Evolutionary conservation across 2,797 vertebrate genomes (phyloP).

Genomic region (Rhinogobio ventralis): DNA sequence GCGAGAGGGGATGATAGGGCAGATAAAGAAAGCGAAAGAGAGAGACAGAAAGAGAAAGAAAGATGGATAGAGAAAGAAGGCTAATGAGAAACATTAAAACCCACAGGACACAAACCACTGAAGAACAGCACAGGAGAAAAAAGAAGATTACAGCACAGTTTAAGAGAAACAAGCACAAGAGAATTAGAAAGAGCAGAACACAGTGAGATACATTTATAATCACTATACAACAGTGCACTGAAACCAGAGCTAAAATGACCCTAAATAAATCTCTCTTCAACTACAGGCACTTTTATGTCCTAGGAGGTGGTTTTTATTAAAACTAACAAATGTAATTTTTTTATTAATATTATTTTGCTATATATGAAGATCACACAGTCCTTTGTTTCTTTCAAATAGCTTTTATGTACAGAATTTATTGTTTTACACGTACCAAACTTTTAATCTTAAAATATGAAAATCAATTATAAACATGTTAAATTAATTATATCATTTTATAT

Average conservation of each 20-base stretch:
- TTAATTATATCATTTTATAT: no score
- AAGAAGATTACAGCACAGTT: conserved; percentile 40
- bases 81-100: conserved; percentile 42
- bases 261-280: not conserved
- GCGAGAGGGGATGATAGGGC: conserved; percentile 70
- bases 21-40: conserved; percentile 51
- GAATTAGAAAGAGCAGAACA: not conserved
- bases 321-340: not conserved
- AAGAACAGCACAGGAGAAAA: conserved; percentile 20
- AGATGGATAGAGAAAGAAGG: conserved; percentile 61
- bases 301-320: not conserved
- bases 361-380: not conserved
- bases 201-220: conserved; percentile 1
- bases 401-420: not conserved
- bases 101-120: conserved; percentile 38
- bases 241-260: not conserved
- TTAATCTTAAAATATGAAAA: no score
- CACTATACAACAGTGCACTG: not conserved
- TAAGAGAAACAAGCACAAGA: conserved; percentile 28
- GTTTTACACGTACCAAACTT: not conserved
- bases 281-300: not conserved
- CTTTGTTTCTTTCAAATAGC: not conserved
- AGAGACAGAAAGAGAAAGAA: conserved; percentile 59
- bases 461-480: no score
- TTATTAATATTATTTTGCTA: not conserved